Evolutionary conservation across 2,113 vertebrate genomes (phyloP).

Genomic region (Aegotheles bennettii): DNA sequence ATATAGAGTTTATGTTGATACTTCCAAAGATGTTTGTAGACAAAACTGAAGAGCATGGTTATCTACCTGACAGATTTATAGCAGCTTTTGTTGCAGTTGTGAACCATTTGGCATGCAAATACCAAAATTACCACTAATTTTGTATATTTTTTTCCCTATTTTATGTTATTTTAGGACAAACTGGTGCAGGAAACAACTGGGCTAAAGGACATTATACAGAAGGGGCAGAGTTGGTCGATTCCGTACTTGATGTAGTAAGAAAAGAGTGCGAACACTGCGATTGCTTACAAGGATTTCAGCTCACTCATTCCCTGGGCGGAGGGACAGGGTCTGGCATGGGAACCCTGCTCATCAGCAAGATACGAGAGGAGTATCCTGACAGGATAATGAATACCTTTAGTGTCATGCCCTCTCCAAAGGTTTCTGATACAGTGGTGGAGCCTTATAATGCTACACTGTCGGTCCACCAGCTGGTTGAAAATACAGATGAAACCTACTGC

Average conservation of each 20-base stretch:
- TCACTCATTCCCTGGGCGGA: slow-evolving; percentile 86
- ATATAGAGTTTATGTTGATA: not conserved
- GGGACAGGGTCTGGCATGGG: slow-evolving; percentile 93
- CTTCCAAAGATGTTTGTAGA: not conserved
- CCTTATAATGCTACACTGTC: slow-evolving; percentile 94
- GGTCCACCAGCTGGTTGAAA: slow-evolving; percentile 91
- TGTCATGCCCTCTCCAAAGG: slow-evolving; percentile 94
- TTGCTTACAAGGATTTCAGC: slow-evolving; percentile 90
- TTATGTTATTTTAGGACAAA: slow-evolving; percentile 81
- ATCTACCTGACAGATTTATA: not conserved
- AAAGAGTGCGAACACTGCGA: slow-evolving; percentile 92
- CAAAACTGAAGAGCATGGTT: not conserved
- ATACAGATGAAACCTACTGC: slow-evolving; percentile 95
- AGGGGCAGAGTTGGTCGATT: slow-evolving; percentile 91
- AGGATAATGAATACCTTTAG: slow-evolving; percentile 97
- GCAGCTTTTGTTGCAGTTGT: not conserved
- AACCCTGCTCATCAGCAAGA: slow-evolving; percentile 92
- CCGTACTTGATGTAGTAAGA: slow-evolving; percentile 86
- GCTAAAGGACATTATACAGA: slow-evolving; percentile 95
- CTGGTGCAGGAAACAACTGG: slow-evolving; percentile 95
- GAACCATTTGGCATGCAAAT: not conserved
- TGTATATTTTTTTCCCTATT: not conserved
- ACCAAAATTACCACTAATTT: not conserved
- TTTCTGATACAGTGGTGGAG: slow-evolving; percentile 96
- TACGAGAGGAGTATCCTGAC: slow-evolving; percentile 91